A percentile compares a stretch with the other conserved stretches of the same genome.
Conservation (phyloP, 2,113 vertebrate species). For the Pipa parva region DNA sequence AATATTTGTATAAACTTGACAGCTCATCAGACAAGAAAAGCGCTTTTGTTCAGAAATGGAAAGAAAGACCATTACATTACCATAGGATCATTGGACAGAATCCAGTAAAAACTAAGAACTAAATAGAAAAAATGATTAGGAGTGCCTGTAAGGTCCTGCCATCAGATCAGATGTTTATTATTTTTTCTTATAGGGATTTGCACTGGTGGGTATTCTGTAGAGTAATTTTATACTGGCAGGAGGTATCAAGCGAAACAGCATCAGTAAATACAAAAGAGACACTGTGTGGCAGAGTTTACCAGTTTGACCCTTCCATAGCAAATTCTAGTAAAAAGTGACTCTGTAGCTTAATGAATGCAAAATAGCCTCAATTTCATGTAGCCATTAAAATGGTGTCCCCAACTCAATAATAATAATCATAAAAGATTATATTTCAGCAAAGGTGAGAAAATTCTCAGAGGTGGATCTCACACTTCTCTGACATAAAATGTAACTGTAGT, state of each 20-base stretch:
- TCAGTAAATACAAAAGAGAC: constrained; percentile 32
- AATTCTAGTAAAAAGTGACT: not conserved
- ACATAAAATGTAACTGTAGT: too few species aligned
- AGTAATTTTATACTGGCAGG: constrained; percentile 26
- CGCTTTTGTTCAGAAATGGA: constrained; percentile 63
- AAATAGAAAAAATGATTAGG: constrained; percentile 50
- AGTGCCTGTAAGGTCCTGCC: constrained; percentile 60
- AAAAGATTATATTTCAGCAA: not conserved
- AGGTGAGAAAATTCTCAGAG: not conserved
- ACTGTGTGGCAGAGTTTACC: constrained; percentile 13
- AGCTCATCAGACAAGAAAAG: constrained; percentile 65
- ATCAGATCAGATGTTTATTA: constrained; percentile 56
- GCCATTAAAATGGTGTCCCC: not conserved
- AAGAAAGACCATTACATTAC: constrained; percentile 52
- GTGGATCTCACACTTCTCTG: not conserved
- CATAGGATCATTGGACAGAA: constrained; percentile 54
- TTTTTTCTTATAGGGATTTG: constrained; percentile 59
- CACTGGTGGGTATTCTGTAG: constrained; percentile 48
- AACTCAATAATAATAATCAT: not conserved
- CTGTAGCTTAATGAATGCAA: not conserved
- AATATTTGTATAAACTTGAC: constrained; percentile 72
- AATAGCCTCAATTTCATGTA: not conserved
- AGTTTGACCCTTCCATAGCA: constrained; percentile 16
- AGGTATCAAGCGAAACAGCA: not conserved
- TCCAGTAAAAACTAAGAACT: constrained; percentile 64